Evolutionary conservation across 2,797 vertebrate species (phyloP).

Genomic region (Sebastes aleutianus): DNA sequence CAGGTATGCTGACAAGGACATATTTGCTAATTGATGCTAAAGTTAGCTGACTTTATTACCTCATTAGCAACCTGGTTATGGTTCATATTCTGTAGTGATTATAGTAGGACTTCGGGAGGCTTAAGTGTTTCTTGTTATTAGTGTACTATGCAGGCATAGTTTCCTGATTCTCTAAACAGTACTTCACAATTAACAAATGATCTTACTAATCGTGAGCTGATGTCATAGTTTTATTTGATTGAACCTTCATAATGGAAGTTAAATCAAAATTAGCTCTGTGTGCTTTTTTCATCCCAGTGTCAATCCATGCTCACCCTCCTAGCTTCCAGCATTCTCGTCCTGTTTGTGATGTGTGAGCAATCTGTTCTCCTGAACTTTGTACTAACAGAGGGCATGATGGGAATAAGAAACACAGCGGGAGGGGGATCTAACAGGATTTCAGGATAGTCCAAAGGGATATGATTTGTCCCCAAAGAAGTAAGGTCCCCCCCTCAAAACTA

Average conservation of each 20-base stretch:
- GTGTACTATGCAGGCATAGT: neutral
- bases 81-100: neutral
- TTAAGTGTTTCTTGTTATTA: neutral
- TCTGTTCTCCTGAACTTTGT: neutral
- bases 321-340: neutral
- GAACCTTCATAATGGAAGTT: neutral
- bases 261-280: neutral
- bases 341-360: neutral
- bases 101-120: neutral
- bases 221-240: neutral
- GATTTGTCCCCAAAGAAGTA: constrained; percentile 1
- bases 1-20: neutral
- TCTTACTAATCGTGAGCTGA: fast-evolving
- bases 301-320: neutral
- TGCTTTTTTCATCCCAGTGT: neutral
- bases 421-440: constrained; percentile 21
- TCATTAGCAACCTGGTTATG: neutral
- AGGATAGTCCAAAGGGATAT: neutral
- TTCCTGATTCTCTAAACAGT: too few relatives aligned
- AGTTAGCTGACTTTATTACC: constrained; percentile 6
- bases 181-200: too few relatives aligned
- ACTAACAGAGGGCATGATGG: neutral
- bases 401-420: neutral
- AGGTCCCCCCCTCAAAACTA: neutral
- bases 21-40: constrained; percentile 4